Base-by-base conservation (phyloP, 2,888 invertebrate species). In the Lepidocyrtinus sp. region DNA sequence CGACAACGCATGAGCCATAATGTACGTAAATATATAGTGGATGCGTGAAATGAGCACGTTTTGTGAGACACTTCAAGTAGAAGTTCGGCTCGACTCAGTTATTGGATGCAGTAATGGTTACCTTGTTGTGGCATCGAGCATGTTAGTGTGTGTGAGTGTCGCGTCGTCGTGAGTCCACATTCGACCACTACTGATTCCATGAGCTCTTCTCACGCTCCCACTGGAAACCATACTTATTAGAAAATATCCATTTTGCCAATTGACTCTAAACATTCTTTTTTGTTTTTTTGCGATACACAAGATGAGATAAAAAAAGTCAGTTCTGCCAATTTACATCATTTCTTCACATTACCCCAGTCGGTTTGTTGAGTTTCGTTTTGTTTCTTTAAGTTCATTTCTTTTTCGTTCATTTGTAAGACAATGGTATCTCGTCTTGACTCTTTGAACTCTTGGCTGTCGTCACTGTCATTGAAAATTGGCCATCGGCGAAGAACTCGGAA, bases 371-470 rank as follows among this genome's bases (percentile, higher is more conserved):
- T 22, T 19, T n/a, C 59, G 2, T 12, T 59, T n/a, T n/a, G 1
- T 59, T 59, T 21, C 21, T 21, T 59, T 59, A 59, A 12, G 5
- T 36, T 36, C 59, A 9, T 55, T 55, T 55, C 25, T 26, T 24
- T 55, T 63, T 63, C 63, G 3, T 26, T 24, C 1, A 24, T 25
- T 24, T 63, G 2, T 45, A 19, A 69, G 68, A 78, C 64, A 59
- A 87, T 87, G 87, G 87, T 87, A 65, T 85, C 86, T 26, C 82
- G 83, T 74, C 78, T 87, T 21, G 87, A 87, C 65, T 87, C 87
- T 22, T 75, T 87, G 55, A 87, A 86, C 76, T 85, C 87, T 26
- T 87, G 87, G 87, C 78, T 87, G 21, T 86, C 86, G 2, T 87
- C 87, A 46, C 76, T 87, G 62, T 86, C 87, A 19, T 62, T 87